phyloP scores from a whole-genome alignment of 1,140 invertebrate species.

The Scylla paramamosain region DNA sequence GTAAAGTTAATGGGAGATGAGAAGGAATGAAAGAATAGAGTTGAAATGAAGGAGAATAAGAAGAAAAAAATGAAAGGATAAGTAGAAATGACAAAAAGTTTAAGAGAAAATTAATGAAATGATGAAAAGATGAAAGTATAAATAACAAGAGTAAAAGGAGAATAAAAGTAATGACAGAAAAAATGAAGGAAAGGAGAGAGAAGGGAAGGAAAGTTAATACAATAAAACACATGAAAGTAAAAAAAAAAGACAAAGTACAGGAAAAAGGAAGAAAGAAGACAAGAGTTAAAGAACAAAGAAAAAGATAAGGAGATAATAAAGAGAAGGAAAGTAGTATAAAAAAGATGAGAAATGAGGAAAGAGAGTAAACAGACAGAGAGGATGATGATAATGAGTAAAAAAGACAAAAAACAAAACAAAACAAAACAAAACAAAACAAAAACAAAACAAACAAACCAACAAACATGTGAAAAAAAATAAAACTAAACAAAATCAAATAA shows the following conservation, averaged over 20 bases:
- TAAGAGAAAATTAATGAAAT: not conserved
- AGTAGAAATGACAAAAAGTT: not conserved
- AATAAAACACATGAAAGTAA: not conserved
- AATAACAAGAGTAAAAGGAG: not conserved
- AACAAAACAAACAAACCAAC: not conserved
- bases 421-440: not conserved
- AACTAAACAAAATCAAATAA: not conserved
- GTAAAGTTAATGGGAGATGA: not conserved
- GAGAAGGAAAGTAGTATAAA: not conserved
- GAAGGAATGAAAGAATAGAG: not conserved
- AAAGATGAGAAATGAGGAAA: not conserved
- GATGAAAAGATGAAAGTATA: not conserved
- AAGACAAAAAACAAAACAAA: not conserved
- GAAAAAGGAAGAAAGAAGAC: not conserved
- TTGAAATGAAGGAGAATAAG: not conserved
- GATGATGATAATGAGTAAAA: not conserved
- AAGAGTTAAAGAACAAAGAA: not conserved
- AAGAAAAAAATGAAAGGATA: not conserved
- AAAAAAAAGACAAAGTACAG: not conserved
- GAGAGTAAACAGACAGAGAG: too few relatives aligned
- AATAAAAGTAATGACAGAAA: not conserved
- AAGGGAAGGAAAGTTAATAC: not conserved
- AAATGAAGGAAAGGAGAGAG: not conserved
- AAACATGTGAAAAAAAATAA: not conserved
- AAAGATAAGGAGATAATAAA: not conserved